Conservation (phyloP, 2,797 vertebrate species). For the Pangasius macronema region DNA sequence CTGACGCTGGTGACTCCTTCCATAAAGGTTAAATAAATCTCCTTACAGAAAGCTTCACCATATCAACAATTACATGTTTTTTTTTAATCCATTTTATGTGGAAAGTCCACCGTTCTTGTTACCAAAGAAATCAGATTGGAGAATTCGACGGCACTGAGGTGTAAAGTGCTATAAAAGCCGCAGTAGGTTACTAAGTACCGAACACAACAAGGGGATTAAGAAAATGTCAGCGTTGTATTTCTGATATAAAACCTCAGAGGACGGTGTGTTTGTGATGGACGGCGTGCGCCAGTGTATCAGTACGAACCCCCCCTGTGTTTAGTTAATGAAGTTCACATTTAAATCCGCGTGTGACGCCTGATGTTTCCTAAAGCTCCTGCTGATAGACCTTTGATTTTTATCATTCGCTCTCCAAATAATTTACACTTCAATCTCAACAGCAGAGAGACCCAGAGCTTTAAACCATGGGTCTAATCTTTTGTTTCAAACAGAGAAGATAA, state of each 20-base stretch:
- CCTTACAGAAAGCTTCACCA: neutral
- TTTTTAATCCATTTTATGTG: neutral
- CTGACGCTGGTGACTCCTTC: neutral
- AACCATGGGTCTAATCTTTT: constrained; percentile 7
- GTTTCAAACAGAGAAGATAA: constrained; percentile 21
- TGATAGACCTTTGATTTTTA: constrained; percentile 27
- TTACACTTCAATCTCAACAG: neutral
- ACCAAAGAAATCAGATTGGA: neutral
- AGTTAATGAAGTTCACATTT: constrained; percentile 38
- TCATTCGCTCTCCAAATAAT: neutral
- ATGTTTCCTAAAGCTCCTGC: constrained; percentile 1
- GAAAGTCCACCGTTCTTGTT: neutral
- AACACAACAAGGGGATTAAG: neutral
- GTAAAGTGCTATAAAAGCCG: neutral
- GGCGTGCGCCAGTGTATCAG: neutral
- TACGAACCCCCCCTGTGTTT: neutral
- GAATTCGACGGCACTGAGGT: too few species aligned
- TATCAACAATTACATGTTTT: neutral
- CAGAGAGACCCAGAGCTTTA: constrained; percentile 9
- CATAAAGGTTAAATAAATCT: neutral
- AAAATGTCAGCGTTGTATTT: neutral
- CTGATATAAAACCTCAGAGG: neutral
- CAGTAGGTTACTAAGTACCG: neutral
- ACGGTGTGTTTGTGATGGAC: neutral
- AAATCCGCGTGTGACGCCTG: neutral